A percentile compares a stretch with the other conserved stretches of the same genome.
These are phyloP conservation scores for Eupithecia vulgata DNA, from an alignment of 2,888 invertebrate species.

Conservation along the genomic window DNA sequence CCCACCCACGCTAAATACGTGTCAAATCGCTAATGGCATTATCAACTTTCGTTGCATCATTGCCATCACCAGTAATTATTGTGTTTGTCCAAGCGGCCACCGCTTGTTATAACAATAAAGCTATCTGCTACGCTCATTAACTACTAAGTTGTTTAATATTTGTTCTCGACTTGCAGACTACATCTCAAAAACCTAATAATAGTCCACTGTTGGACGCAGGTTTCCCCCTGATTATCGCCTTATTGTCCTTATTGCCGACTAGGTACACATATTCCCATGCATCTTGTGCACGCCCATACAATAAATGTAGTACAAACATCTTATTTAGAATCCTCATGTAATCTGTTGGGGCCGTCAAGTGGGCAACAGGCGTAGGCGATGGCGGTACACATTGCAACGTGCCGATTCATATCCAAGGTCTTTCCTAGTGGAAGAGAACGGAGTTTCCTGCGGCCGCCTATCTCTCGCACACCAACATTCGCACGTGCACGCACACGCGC, in stretches of 20 bases:
- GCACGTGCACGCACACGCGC: slow-evolving; percentile 79
- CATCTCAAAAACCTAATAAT: too few relatives aligned
- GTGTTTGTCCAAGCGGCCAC: slow-evolving; percentile 66
- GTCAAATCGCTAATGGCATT: slow-evolving; percentile 79
- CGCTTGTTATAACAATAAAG: slow-evolving; percentile 71
- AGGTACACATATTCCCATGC: slow-evolving; percentile 44
- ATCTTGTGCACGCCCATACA: slow-evolving; percentile 38
- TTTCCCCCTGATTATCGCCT: too few relatives aligned
- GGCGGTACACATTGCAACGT: slow-evolving; percentile 83
- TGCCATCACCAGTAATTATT: slow-evolving; percentile 66
- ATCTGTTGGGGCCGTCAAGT: slow-evolving; percentile 71
- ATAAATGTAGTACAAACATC: slow-evolving; percentile 44
- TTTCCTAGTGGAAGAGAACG: slow-evolving; percentile 85
- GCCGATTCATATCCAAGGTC: slow-evolving; percentile 84
- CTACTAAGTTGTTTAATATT: slow-evolving; percentile 61
- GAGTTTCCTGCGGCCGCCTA: slow-evolving; percentile 84
- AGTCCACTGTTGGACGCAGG: too few relatives aligned
- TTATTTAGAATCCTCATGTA: slow-evolving; percentile 61
- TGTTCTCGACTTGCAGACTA: slow-evolving; percentile 48
- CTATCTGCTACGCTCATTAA: slow-evolving; percentile 73
- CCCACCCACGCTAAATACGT: slow-evolving; percentile 77
- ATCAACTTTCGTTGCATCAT: slow-evolving; percentile 82
- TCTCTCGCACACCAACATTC: slow-evolving; percentile 78
- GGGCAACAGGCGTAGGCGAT: slow-evolving; percentile 81
- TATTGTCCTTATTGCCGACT: too few relatives aligned